Conservation (phyloP, 2,888 invertebrate genomes). For the Nyleta sp. region DNA sequence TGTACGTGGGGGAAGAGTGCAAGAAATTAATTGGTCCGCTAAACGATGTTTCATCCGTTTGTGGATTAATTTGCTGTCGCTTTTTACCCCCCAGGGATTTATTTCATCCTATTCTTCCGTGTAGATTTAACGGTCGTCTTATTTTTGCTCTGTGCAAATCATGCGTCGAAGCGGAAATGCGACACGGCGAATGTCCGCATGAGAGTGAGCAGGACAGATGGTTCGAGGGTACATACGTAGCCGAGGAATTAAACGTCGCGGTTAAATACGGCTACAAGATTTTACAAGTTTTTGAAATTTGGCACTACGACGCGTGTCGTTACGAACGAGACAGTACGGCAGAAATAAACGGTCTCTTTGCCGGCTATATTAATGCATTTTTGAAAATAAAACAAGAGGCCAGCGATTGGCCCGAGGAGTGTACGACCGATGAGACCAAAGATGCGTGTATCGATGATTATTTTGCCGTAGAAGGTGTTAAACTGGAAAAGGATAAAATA, state of each 20-base stretch:
- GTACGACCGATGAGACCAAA: conserved; percentile 19
- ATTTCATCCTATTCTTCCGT: not conserved
- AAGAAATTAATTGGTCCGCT: not conserved
- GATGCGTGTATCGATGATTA: conserved; percentile 21
- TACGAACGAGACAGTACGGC: not conserved
- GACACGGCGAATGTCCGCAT: conserved; percentile 72
- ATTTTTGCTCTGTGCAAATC: conserved; percentile 76
- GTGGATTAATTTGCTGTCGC: not conserved
- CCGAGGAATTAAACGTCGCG: conserved; percentile 73
- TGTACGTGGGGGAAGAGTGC: conserved; percentile 66
- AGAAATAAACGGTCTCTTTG: conserved; percentile 38
- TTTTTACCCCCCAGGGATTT: not conserved
- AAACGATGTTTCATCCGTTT: not conserved
- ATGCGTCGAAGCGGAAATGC: conserved; percentile 71
- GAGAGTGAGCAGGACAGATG: conserved; percentile 65
- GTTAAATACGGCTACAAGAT: conserved; percentile 73
- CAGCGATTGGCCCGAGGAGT: conserved; percentile 40
- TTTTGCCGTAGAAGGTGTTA: conserved; percentile 4
- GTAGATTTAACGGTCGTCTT: conserved; percentile 42
- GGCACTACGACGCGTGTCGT: conserved; percentile 69
- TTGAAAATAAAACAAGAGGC: conserved; percentile 51
- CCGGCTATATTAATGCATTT: conserved; percentile 50
- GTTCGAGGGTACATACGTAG: conserved; percentile 75
- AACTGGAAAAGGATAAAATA: conserved; percentile 26
- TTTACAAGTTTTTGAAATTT: conserved; percentile 74